Conservation (phyloP, 2,797 vertebrate species). For the Nannoperca obscura region DNA sequence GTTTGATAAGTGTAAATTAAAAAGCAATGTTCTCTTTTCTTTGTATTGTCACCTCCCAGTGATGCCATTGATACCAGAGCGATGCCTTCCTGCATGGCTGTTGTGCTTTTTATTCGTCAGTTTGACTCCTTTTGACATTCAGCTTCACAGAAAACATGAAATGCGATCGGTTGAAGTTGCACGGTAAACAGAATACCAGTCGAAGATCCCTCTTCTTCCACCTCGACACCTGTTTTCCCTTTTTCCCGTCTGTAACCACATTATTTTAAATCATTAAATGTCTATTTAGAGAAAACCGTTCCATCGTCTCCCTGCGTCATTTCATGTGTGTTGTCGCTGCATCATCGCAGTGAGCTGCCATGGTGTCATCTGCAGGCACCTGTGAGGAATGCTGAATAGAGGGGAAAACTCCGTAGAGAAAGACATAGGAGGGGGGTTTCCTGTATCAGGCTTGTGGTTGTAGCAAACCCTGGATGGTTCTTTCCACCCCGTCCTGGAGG, state of each 20-base stretch:
- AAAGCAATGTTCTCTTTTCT: conserved; percentile 40
- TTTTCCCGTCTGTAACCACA: conserved; percentile 65
- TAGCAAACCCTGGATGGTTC: conserved; percentile 58
- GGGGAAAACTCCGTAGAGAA: conserved; percentile 56
- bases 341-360: conserved; percentile 34
- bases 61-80: conserved; percentile 64
- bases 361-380: conserved; percentile 54
- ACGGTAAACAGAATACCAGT: conserved; percentile 49
- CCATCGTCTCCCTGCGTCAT: conserved; percentile 59
- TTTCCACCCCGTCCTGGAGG: conserved; percentile 69
- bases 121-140: conserved; percentile 44
- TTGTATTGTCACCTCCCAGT: conserved; percentile 47
- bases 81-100: conserved; percentile 48
- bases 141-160: conserved; percentile 55
- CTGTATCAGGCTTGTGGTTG: conserved; percentile 45
- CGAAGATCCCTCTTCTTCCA: conserved; percentile 45
- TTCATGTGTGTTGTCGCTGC: conserved; percentile 57
- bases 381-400: conserved; percentile 56
- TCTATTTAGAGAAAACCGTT: conserved; percentile 81
- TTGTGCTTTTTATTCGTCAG: conserved; percentile 32
- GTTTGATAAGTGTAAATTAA: conserved; percentile 63
- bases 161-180: conserved; percentile 29
- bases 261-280: conserved; percentile 83
- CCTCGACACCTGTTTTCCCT: conserved; percentile 55
- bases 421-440: conserved; percentile 37